phyloP scores from a whole-genome alignment of 2,888 invertebrate genomes.

The Melanostoma scalare region DNA sequence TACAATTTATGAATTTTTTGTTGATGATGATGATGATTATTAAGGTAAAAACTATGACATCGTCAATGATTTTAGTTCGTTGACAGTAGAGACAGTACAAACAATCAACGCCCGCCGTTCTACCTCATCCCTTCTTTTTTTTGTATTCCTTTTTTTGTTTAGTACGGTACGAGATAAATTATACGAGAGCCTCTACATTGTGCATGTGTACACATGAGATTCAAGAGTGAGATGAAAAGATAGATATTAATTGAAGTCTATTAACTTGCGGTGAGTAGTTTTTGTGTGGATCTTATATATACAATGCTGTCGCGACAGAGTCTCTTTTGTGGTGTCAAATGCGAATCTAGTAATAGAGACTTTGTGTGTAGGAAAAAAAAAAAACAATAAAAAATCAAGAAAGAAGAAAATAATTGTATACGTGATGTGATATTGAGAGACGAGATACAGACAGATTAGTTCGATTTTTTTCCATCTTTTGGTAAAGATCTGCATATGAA shows the following conservation, averaged over 20 bases:
- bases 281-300: constrained; percentile 46
- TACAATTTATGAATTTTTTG: constrained; percentile 32
- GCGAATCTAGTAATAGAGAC: constrained; percentile 30
- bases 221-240: constrained; percentile 53
- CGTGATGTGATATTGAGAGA: constrained; percentile 43
- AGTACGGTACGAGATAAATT: constrained; percentile 9
- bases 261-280: constrained; percentile 72
- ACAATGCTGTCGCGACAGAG: constrained; percentile 33
- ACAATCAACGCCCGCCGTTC: constrained; percentile 33
- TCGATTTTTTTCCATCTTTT: constrained; percentile 50
- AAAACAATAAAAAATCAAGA: not conserved
- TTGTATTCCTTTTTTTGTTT: constrained; percentile 10
- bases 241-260: constrained; percentile 71
- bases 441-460: constrained; percentile 52
- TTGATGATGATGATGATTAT: constrained; percentile 55
- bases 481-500: constrained; percentile 38
- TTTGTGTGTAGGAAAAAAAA: constrained; percentile 21
- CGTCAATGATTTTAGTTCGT: constrained; percentile 72
- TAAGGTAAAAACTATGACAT: constrained; percentile 72
- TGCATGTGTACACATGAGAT: constrained; percentile 24
- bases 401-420: constrained; percentile 13
- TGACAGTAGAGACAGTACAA: constrained; percentile 61
- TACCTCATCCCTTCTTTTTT: constrained; percentile 29
- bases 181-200: not conserved
- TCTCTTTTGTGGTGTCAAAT: constrained; percentile 35